Conservation (phyloP, 2,888 invertebrate species). For the Lutraria lutraria region DNA sequence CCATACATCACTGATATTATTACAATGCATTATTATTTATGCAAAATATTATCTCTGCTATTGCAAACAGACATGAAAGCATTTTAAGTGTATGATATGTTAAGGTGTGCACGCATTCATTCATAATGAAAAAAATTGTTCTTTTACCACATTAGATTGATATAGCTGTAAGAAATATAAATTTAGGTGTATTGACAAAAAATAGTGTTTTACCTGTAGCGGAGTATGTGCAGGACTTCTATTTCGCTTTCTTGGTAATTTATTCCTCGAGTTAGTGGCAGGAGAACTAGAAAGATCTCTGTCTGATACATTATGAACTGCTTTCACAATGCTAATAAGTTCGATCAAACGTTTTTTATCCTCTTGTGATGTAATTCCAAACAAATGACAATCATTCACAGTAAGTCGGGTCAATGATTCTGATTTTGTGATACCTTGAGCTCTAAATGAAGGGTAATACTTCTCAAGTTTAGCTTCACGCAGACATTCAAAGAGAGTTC, state of each 20-base stretch:
- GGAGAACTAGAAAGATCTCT: conserved; percentile 54
- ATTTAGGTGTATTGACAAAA: too few relatives aligned
- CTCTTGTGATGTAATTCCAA: conserved; percentile 82
- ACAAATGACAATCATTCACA: conserved; percentile 81
- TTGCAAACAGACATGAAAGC: too few relatives aligned
- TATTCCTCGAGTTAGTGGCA: conserved; percentile 53
- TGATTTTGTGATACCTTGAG: conserved; percentile 82
- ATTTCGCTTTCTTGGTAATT: conserved; percentile 72
- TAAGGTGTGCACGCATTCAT: too few relatives aligned
- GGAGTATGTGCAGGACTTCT: conserved; percentile 69
- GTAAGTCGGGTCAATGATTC: conserved; percentile 82
- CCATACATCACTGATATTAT: too few relatives aligned
- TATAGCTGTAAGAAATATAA: too few relatives aligned
- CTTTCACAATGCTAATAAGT: conserved; percentile 84
- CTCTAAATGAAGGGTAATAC: conserved; percentile 83
- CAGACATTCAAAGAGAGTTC: conserved; percentile 82
- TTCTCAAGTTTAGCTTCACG: conserved; percentile 84
- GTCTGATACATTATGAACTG: conserved; percentile 77
- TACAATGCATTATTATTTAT: too few relatives aligned
- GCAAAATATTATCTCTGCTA: too few relatives aligned
- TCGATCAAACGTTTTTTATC: conserved; percentile 83
- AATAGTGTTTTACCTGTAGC: conserved; percentile 45
- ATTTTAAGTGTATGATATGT: too few relatives aligned
- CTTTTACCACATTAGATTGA: too few relatives aligned
- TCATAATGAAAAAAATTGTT: too few relatives aligned